Conservation (phyloP, 92 coral and sea anemone genomes). For the Zoanthus sociatus region DNA sequence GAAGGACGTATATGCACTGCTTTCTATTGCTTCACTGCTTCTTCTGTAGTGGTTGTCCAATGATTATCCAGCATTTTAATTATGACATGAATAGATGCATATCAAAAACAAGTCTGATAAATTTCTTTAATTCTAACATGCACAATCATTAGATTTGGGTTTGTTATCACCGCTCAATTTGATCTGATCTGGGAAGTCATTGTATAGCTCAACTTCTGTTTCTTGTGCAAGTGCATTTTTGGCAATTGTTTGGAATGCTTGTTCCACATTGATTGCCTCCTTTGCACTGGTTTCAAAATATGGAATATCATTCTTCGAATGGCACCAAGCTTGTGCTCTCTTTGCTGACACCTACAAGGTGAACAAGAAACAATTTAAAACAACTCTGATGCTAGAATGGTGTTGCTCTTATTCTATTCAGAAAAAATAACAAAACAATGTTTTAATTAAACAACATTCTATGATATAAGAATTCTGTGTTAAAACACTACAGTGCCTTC, state of each 20-base stretch:
- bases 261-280: slow-evolving; percentile 99
- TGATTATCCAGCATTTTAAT: slow-evolving; percentile 26
- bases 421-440: too few species aligned
- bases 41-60: slow-evolving; percentile 4
- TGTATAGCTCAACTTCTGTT: slow-evolving; percentile 97
- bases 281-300: slow-evolving; percentile 99
- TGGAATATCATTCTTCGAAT: slow-evolving; percentile 96
- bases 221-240: slow-evolving; percentile 98
- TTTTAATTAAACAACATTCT: too few species aligned
- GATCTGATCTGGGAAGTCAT: slow-evolving; percentile 99
- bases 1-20: background rate
- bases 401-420: too few species aligned
- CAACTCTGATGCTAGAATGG: too few species aligned
- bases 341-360: slow-evolving; percentile 85
- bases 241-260: slow-evolving; percentile 98
- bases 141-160: slow-evolving; percentile 85
- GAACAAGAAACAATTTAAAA: background rate
- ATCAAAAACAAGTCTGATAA: background rate
- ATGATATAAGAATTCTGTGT: too few species aligned
- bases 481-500: too few species aligned
- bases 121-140: slow-evolving; percentile 65
- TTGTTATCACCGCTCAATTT: slow-evolving; percentile 90
- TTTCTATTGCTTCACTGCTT: slow-evolving; percentile 1
- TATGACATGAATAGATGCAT: slow-evolving; percentile 22
- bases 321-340: slow-evolving; percentile 98